A percentile compares a stretch with the other conserved stretches of the same genome.
These are phyloP conservation scores for Drosophila mimica DNA, from an alignment of 2,888 invertebrate genomes.

Conservation along the genomic window DNA sequence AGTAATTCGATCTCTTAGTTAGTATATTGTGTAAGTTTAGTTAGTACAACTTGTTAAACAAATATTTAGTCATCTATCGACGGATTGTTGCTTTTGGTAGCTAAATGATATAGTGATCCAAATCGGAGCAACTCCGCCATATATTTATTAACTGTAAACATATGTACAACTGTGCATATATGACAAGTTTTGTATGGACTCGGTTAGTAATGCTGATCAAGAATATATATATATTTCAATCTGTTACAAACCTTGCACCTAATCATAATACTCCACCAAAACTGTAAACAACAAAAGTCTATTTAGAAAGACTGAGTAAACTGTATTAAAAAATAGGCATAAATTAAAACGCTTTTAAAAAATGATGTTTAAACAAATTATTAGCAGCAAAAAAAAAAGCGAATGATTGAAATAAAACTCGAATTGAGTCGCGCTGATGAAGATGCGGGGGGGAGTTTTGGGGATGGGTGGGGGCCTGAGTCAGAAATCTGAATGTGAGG, in stretches of 20 bases:
- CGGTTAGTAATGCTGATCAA: too few relatives aligned
- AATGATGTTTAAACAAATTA: conserved; percentile 60
- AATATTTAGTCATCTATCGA: rapidly evolving
- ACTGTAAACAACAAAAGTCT: neutral
- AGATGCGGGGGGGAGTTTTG: neutral
- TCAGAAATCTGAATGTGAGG: conserved; percentile 23
- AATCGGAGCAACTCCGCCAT: neutral
- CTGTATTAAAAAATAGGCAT: conserved; percentile 53
- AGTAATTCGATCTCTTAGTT: too few relatives aligned
- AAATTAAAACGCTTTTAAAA: conserved; percentile 37
- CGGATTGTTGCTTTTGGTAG: neutral
- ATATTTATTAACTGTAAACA: neutral
- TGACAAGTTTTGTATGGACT: too few relatives aligned
- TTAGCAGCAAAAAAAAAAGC: conserved; percentile 54
- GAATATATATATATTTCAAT: neutral
- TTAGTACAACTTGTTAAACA: neutral
- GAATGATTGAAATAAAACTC: conserved; percentile 24
- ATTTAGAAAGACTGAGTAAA: conserved; percentile 6
- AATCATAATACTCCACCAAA: neutral
- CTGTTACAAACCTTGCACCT: neutral
- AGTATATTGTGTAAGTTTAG: neutral
- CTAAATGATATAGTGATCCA: neutral
- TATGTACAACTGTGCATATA: too few relatives aligned
- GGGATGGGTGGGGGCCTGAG: conserved; percentile 1
- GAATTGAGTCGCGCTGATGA: neutral